A percentile compares a stretch with the other conserved stretches of the same genome.
phyloP scores from a whole-genome alignment of 2,888 invertebrate genomes.

The Oligia latruncula region DNA sequence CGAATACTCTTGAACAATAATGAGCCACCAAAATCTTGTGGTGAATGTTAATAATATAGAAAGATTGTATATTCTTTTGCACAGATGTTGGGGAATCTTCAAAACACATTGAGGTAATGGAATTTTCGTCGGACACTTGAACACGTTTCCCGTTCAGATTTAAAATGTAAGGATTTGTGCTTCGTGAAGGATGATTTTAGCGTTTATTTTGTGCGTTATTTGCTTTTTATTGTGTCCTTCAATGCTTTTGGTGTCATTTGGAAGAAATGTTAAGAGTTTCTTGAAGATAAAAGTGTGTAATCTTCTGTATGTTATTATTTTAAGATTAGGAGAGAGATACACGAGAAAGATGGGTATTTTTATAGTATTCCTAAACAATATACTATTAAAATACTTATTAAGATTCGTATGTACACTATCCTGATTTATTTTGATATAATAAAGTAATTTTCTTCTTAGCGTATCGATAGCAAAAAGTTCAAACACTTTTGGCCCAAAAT shows the following conservation, averaged over 20 bases:
- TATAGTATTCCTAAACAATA: not conserved
- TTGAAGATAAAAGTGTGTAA: not conserved
- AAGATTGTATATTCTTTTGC: constrained; percentile 51
- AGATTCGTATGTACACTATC: not conserved
- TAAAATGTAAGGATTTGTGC: constrained; percentile 55
- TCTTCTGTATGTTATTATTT: not conserved
- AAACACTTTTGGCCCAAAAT: not conserved
- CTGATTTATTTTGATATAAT: not conserved
- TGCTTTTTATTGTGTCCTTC: constrained; percentile 19
- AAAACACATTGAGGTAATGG: constrained; percentile 56
- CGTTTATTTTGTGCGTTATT: constrained; percentile 39
- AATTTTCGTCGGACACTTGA: constrained; percentile 59
- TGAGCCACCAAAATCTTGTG: constrained; percentile 73
- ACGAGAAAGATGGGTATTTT: no score
- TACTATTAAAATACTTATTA: not conserved
- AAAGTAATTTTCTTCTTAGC: not conserved
- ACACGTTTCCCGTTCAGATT: constrained; percentile 61
- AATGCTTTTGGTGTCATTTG: constrained; percentile 8
- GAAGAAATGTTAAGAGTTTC: not conserved
- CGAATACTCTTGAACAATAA: constrained; percentile 73
- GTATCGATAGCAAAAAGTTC: not conserved
- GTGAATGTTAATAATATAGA: constrained; percentile 57
- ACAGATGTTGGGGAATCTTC: constrained; percentile 51
- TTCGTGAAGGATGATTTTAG: constrained; percentile 46
- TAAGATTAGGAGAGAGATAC: not conserved